Evolutionary conservation across 2,888 invertebrate species (phyloP), one percentile per base, ranked within the genome.

Genomic region (Drosophila neotestacea): DNA sequence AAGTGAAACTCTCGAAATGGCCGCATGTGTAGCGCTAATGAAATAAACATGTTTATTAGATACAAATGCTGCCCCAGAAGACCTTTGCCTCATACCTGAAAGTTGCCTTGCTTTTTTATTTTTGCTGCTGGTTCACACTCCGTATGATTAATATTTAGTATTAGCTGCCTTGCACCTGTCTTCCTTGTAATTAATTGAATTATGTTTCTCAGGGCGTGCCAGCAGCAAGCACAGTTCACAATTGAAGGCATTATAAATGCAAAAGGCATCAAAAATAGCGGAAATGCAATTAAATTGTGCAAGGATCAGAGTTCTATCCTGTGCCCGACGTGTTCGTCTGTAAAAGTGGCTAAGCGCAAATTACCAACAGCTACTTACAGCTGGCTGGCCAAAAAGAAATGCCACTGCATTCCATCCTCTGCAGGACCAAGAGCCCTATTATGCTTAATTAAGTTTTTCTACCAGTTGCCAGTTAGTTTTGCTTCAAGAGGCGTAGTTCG

Each of bases 41-140:
- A 85, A 85, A 88, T 85, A 88, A 85, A 80, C 85, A 85, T 85
- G 85, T 85, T 88, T 88, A 81, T 83, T 82, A 85, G 81, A 84
- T 83, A 74, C 78, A 58, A 85, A 72, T 69, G 88, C 62, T 76
- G 76, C 52, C 60, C 72, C 69, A 59, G 30, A 61, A 70, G 83
- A 74, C 54, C 58, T 55, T 16, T 56, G 63, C 50, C 36, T 22
- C 13, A 4, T n/a, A 39, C 11, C 27, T 34, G 4, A 13, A 34
- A 39, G 13, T 39, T 41, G 11, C 30, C 6, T 30, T n/a, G 38
- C 36, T 32, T 65, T 66, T 36, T 42, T 39, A n/a, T 58, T 54
- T 72, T 60, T 32, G 39, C 9, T 10, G 22, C 11, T 11, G 16
- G 47, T 68, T 61, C 62, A 67, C 77, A 54, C 44, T 62, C 88